Base-by-base conservation (phyloP, 2,113 vertebrate genomes). In the Alaudala cheleensis region DNA sequence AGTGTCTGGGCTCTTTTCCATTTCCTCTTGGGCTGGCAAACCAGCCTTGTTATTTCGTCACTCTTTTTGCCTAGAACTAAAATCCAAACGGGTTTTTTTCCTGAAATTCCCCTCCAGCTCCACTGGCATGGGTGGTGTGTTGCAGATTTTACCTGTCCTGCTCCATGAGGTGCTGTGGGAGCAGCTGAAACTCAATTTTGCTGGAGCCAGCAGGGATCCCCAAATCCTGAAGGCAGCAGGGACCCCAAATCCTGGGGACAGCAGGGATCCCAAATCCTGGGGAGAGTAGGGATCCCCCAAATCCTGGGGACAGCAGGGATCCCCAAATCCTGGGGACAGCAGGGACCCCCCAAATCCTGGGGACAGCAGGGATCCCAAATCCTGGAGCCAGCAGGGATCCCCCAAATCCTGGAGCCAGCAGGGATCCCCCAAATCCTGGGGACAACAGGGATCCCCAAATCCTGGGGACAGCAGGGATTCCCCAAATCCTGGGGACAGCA, bases 161-260 rank as follows among this genome's bases (percentile, higher is more conserved):
- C 21, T 40, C 11, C 10, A 0, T 14, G 31, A 2, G 0, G 1
- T 16, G 56, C 6, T 7, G 39, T 54, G 83, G 77, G 37, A 84
- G 61, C 25, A 9, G 76, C 7, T 45, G 40, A 64, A 60, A 37
- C 24, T 47, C 29, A 4, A 0, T 67, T 81, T 57, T 71, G 26
- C 37, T 37, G 37, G 37, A 10, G 37, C 37, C 37, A 37, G 37
- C 37, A 37, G 37, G 37, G 37, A 37, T 37, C 37, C 37, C 37
- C 37, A 37, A 37, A 37, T 37, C 37, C 37, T 37, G 37, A 10
- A 10, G 37, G 10, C 37, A 37, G 37, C 37, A 37, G 37, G 37
- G 37, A 37, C 10, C 37, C 37, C 37, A 37, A 37, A 37, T 37
- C 37, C 37, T 37, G 37, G 37, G 39, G 14, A 37, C 14, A 12